Conservation (phyloP, 2,113 vertebrate species). For the Arvicanthis niloticus region DNA sequence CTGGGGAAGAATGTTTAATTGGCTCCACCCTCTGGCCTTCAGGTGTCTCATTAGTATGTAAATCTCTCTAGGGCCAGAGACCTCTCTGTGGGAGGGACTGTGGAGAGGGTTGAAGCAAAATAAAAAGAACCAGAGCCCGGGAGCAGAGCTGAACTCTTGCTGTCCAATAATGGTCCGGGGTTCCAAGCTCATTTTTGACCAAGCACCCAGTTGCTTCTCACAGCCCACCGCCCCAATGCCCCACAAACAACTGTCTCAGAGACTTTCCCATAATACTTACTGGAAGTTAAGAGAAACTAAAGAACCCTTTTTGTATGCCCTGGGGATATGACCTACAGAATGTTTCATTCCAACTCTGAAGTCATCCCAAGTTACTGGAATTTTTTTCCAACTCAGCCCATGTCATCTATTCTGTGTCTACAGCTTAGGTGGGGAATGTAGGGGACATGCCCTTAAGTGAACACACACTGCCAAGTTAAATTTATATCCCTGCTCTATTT, state of each 20-base stretch:
- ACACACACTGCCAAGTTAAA: neutral
- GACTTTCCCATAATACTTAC: neutral
- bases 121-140: too few species aligned
- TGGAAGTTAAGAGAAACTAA: neutral
- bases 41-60: too few species aligned
- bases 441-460: neutral
- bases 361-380: neutral
- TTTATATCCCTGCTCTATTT: neutral
- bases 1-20: too few species aligned
- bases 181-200: too few species aligned
- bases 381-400: conserved; percentile 1
- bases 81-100: too few species aligned
- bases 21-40: too few species aligned
- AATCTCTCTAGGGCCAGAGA: too few species aligned
- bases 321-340: neutral
- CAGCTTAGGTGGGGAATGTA: neutral
- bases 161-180: too few species aligned
- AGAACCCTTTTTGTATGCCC: neutral
- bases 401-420: conserved; percentile 23
- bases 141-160: too few species aligned
- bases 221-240: too few species aligned
- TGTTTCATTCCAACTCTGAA: neutral
- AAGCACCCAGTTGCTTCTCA: too few species aligned
- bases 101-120: too few species aligned
- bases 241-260: neutral